Conservation (phyloP, 2,797 vertebrate species). For the Manis crassicaudata region DNA sequence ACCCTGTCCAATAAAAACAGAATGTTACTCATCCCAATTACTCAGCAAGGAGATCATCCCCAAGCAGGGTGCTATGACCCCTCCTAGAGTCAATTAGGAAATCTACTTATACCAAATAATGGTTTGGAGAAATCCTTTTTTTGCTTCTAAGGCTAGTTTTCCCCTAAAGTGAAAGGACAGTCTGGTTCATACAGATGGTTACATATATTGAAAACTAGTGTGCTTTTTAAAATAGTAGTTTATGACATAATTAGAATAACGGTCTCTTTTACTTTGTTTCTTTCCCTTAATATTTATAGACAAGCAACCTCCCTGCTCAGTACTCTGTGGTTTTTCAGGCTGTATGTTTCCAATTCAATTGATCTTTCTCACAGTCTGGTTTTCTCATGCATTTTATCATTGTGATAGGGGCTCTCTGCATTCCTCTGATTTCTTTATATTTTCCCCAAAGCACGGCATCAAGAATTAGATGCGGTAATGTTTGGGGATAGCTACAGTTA, state of each 20-base stretch:
- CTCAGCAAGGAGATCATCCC: not conserved
- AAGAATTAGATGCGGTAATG: conserved; percentile 62
- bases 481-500: conserved; percentile 1
- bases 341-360: conserved; percentile 23
- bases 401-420: not conserved
- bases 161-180: not conserved
- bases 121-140: not conserved
- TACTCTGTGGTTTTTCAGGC: not conserved
- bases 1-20: not conserved
- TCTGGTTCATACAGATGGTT: not conserved
- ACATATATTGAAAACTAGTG: not conserved
- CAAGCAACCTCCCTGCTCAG: not conserved
- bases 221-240: not conserved
- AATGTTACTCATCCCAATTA: not conserved
- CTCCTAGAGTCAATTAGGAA: not conserved
- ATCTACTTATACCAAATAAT: not conserved
- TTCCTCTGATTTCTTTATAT: conserved; percentile 67
- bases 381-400: conserved; percentile 40
- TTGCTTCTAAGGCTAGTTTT: not conserved
- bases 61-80: not conserved
- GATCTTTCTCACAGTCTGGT: conserved; percentile 29
- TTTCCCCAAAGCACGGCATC: conserved; percentile 58
- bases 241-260: conserved; percentile 15
- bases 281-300: conserved; percentile 35
- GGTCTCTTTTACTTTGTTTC: not conserved